Evolutionary conservation across 2,113 vertebrate species (phyloP).

Genomic region (Zeus faber): DNA sequence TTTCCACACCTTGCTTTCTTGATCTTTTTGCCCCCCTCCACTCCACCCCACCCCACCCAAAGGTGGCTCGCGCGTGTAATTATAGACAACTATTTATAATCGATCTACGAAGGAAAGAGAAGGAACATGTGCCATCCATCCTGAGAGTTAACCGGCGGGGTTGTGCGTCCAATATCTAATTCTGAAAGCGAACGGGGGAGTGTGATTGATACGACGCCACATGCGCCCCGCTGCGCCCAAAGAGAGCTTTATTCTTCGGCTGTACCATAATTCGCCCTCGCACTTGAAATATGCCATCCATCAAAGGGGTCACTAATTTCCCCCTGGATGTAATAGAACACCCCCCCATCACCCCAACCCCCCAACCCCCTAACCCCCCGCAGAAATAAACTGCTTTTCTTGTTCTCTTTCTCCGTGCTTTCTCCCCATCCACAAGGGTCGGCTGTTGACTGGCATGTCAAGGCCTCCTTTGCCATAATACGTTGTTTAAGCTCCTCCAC

Average conservation of each 20-base stretch:
- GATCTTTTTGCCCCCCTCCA: neutral
- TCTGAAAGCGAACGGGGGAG: slow-evolving; percentile 17
- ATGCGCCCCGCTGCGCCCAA: slow-evolving; percentile 41
- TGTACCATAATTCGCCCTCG: slow-evolving; percentile 55
- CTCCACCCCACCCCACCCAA: neutral
- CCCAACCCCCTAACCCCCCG: slow-evolving; percentile 37
- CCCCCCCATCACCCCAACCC: too few relatives aligned
- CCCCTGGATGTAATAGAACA: slow-evolving; percentile 57
- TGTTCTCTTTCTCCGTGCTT: slow-evolving; percentile 5
- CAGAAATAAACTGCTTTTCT: slow-evolving; percentile 27
- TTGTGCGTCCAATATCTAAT: slow-evolving; percentile 25
- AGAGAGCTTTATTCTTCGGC: slow-evolving; percentile 42
- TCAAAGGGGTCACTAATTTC: slow-evolving; percentile 61
- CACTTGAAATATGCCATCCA: slow-evolving; percentile 51
- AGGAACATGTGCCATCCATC: slow-evolving; percentile 33
- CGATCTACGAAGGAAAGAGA: neutral
- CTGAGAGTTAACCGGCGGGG: slow-evolving; percentile 39
- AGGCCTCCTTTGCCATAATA: slow-evolving; percentile 31
- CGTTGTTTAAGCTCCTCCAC: slow-evolving; percentile 6
- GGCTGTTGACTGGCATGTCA: slow-evolving; percentile 32
- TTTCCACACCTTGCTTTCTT: neutral
- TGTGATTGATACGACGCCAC: slow-evolving; percentile 49
- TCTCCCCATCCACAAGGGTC: slow-evolving; percentile 21
- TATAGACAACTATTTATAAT: slow-evolving; percentile 13
- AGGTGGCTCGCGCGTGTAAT: neutral